These are phyloP conservation scores for Pyrocoelia pectoralis DNA, from an alignment of 2,888 invertebrate species.

Conservation along the genomic window DNA sequence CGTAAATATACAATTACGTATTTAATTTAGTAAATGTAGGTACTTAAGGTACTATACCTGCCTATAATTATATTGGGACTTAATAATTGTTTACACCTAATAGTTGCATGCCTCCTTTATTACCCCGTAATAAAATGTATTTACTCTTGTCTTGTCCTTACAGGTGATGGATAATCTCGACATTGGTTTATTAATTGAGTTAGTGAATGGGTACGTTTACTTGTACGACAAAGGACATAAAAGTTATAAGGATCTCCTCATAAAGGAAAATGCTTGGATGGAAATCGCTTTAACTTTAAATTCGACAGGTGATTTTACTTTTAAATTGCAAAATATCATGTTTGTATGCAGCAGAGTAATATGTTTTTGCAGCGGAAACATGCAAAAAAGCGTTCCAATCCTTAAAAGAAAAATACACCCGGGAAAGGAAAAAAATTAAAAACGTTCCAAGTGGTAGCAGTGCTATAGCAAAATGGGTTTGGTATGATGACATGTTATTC, in stretches of 20 bases:
- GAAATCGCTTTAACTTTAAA: slow-evolving; percentile 5
- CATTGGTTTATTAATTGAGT: slow-evolving; percentile 6
- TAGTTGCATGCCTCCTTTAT: not conserved
- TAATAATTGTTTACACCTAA: slow-evolving; percentile 3
- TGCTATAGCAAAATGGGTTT: not conserved
- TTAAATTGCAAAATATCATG: slow-evolving; percentile 1
- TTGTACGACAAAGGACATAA: slow-evolving; percentile 1
- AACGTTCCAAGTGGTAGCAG: slow-evolving; percentile 5
- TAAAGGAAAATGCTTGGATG: slow-evolving; percentile 6
- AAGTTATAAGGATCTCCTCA: not conserved
- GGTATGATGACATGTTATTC: not conserved
- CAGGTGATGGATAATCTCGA: not conserved
- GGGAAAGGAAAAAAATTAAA: slow-evolving; percentile 10
- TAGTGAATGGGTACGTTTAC: slow-evolving; percentile 2
- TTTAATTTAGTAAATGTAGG: too few species aligned
- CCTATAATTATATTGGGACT: not conserved
- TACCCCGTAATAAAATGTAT: not conserved
- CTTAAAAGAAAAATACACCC: slow-evolving; percentile 3
- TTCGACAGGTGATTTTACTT: not conserved
- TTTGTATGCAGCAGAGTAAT: not conserved
- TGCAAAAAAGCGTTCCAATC: not conserved
- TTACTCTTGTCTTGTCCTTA: not conserved
- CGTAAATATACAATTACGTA: too few species aligned
- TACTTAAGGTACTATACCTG: too few species aligned
- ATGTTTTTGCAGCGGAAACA: slow-evolving; percentile 3